Evolutionary conservation across 2,888 invertebrate species (phyloP).

Genomic region (Amiota communis): DNA sequence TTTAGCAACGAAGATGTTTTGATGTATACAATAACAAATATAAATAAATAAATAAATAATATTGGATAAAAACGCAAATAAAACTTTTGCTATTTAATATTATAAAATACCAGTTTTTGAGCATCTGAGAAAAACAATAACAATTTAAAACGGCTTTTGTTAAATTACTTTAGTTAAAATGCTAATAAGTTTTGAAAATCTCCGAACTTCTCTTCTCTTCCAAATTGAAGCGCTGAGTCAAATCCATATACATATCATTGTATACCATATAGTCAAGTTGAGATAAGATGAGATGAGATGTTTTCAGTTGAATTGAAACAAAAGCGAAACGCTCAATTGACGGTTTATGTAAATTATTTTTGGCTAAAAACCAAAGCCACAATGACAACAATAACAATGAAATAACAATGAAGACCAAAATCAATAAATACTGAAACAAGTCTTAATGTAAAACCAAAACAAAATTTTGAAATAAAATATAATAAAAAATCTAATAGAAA

Average conservation of each 20-base stretch:
- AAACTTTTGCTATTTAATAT: background rate
- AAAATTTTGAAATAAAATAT: background rate
- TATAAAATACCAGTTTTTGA: constrained; percentile 14
- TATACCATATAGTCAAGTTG: too few species aligned
- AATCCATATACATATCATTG: too few species aligned
- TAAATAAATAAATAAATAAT: constrained; percentile 4
- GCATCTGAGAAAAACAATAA: background rate
- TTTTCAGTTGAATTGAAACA: too few species aligned
- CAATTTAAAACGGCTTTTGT: constrained; percentile 5
- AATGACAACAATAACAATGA: too few species aligned
- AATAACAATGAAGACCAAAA: too few species aligned
- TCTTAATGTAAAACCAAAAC: background rate
- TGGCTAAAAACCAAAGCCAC: background rate
- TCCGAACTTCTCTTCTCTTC: background rate
- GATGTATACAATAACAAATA: too few species aligned
- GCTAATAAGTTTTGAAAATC: background rate
- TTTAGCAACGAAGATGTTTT: background rate
- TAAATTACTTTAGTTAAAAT: constrained; percentile 2
- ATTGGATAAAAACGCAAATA: background rate
- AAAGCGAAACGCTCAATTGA: background rate
- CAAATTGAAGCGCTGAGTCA: too few species aligned
- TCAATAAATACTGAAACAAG: too few species aligned
- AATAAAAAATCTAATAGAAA: background rate
- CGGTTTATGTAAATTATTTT: constrained; percentile 12
- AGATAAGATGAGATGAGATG: too few species aligned